Conservation (phyloP, 2,113 vertebrate genomes). For the Poeciliopsis prolifica region DNA sequence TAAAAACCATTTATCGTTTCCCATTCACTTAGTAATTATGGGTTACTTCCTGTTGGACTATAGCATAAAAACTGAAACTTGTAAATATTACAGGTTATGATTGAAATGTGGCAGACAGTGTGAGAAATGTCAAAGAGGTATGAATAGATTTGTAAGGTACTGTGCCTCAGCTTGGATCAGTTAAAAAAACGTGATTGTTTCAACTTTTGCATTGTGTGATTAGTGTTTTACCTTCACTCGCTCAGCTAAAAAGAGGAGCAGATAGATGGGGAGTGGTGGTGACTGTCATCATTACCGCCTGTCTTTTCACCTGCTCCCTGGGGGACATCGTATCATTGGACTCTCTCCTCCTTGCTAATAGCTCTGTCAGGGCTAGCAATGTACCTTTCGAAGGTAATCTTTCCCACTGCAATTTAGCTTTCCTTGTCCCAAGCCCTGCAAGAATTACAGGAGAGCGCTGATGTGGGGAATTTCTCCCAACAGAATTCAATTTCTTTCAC, state of each 20-base stretch:
- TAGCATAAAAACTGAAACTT: too few species aligned
- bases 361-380: constrained; percentile 64
- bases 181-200: not conserved
- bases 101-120: too few species aligned
- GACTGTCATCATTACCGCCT: constrained; percentile 64
- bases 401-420: constrained; percentile 66
- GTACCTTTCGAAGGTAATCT: constrained; percentile 69
- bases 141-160: not conserved
- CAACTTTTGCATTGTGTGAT: constrained; percentile 17
- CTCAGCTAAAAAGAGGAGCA: constrained; percentile 51
- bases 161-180: not conserved
- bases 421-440: constrained; percentile 61
- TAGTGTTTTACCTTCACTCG: constrained; percentile 39
- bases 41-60: too few species aligned
- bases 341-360: constrained; percentile 69
- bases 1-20: too few species aligned
- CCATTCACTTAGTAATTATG: too few species aligned
- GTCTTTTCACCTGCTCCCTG: constrained; percentile 48
- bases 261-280: constrained; percentile 41
- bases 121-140: too few species aligned
- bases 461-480: constrained; percentile 62
- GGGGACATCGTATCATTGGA: constrained; percentile 63
- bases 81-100: too few species aligned
- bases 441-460: constrained; percentile 69
- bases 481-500: constrained; percentile 49